These are phyloP conservation scores for Meloidogyne chitwoodi DNA, from an alignment of 1,140 invertebrate genomes.

Conservation along the genomic window DNA sequence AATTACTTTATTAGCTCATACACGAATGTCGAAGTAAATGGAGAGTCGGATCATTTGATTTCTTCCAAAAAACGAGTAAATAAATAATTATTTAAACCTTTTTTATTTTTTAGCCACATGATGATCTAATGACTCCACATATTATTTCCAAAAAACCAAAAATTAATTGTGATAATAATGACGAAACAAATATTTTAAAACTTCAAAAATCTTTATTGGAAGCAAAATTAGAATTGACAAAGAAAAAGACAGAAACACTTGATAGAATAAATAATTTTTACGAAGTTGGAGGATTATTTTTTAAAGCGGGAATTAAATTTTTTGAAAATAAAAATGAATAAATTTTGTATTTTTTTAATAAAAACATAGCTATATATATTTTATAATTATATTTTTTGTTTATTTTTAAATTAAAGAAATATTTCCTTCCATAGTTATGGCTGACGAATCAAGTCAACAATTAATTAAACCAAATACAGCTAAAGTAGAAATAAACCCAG, in stretches of 20 bases:
- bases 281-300: neutral
- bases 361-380: neutral
- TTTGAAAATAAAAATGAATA: neutral
- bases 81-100: neutral
- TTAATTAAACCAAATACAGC: neutral
- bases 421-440: neutral
- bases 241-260: neutral
- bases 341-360: too few species aligned
- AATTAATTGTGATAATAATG: neutral
- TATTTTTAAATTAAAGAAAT: neutral
- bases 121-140: neutral
- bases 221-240: neutral
- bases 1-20: neutral
- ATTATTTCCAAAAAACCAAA: neutral
- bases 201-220: neutral
- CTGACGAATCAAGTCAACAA: neutral
- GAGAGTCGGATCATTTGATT: neutral
- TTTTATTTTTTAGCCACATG: neutral
- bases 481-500: conserved; percentile 9
- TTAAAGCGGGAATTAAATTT: conserved; percentile 1
- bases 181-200: neutral
- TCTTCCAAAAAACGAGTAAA: neutral
- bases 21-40: neutral
- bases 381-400: neutral
- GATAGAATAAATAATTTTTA: neutral